phyloP scores from a whole-genome alignment of 2,888 invertebrate genomes.

The Tanytarsus gracilentus region DNA sequence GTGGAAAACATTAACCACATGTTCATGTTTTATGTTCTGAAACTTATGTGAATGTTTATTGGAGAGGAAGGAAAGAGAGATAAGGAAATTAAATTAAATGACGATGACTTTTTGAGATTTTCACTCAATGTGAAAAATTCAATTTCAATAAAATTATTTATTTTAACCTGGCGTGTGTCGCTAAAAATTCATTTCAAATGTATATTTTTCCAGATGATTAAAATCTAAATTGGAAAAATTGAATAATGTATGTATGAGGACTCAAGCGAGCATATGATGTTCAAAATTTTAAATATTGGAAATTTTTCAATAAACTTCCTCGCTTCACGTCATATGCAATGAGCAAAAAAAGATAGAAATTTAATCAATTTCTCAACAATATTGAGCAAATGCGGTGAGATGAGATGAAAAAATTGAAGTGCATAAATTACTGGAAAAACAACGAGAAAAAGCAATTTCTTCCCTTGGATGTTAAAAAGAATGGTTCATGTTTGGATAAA shows the following conservation, averaged over 20 bases:
- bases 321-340: too few relatives aligned
- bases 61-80: too few relatives aligned
- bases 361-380: slow-evolving; percentile 12
- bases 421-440: slow-evolving; percentile 10
- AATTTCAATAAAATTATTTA: too few relatives aligned
- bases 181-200: neutral
- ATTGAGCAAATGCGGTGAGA: too few relatives aligned
- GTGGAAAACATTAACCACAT: neutral
- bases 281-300: too few relatives aligned
- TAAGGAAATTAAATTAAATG: too few relatives aligned
- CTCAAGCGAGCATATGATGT: neutral
- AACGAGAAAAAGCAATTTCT: neutral
- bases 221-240: slow-evolving; percentile 28
- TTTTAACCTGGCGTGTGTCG: too few relatives aligned
- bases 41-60: too few relatives aligned
- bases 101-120: too few relatives aligned
- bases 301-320: too few relatives aligned
- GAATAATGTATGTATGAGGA: slow-evolving; percentile 19
- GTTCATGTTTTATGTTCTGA: neutral
- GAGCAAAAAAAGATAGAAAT: neutral
- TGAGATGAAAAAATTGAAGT: neutral
- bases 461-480: neutral
- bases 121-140: too few relatives aligned
- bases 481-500: neutral
- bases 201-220: neutral